These are phyloP conservation scores for Antedon mediterranea DNA, from an alignment of 53 echinoderm and acorn worm genomes.

Conservation along the genomic window DNA sequence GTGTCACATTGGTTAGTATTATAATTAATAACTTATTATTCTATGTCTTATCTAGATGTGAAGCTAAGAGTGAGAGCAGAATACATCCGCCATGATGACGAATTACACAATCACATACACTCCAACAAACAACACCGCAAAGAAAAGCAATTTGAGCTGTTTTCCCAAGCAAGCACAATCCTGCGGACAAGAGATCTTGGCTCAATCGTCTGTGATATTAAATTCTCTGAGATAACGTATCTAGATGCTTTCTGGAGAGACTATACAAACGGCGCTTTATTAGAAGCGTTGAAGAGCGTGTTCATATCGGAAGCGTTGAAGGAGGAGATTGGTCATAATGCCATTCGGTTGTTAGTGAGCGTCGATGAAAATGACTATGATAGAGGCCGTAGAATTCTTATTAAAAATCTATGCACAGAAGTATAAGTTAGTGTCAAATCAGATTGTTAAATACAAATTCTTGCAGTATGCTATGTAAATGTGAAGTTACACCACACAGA, in stretches of 20 bases:
- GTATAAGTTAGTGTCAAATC: no score
- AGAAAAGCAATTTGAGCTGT: constrained; percentile 21
- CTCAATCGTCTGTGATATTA: constrained; percentile 35
- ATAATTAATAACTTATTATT: neutral
- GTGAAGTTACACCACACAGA: no score
- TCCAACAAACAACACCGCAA: constrained; percentile 18
- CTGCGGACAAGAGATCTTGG: constrained; percentile 26
- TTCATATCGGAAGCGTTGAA: constrained; percentile 29
- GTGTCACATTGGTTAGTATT: no score
- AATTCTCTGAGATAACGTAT: constrained; percentile 35
- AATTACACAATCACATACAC: constrained; percentile 19
- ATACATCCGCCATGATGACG: constrained; percentile 30
- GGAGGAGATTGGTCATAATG: constrained; percentile 27
- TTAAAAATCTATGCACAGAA: constrained; percentile 26
- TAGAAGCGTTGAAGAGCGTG: constrained; percentile 27
- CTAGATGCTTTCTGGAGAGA: constrained; percentile 39
- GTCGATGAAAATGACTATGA: constrained; percentile 33
- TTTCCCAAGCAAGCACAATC: constrained; percentile 30
- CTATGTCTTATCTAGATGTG: constrained; percentile 18
- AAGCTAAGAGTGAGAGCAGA: constrained; percentile 28
- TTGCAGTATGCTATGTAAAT: no score
- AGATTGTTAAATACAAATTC: no score
- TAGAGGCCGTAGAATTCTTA: constrained; percentile 19
- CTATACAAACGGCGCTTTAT: constrained; percentile 27
- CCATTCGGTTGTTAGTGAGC: constrained; percentile 25